Evolutionary conservation across 1,140 invertebrate species (phyloP).

Genomic region (Cydia strobilella): DNA sequence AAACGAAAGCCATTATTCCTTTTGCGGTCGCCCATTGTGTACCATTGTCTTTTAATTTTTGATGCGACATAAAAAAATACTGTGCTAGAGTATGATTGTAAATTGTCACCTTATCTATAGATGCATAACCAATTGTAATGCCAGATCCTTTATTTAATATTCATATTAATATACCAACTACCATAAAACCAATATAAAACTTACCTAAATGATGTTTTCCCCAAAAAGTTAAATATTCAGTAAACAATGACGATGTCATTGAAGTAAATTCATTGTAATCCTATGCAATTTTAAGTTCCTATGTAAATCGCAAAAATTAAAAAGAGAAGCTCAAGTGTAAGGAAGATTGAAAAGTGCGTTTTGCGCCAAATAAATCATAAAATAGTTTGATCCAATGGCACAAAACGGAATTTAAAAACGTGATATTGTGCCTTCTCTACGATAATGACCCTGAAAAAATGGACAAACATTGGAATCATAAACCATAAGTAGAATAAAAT

Average conservation of each 20-base stretch:
- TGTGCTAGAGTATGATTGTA: too few species aligned
- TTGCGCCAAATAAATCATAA: background rate
- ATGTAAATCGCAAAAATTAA: background rate
- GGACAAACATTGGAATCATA: background rate
- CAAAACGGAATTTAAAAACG: slow-evolving; percentile 7
- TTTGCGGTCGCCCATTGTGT: too few species aligned
- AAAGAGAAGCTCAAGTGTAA: slow-evolving; percentile 12
- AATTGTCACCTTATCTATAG: too few species aligned
- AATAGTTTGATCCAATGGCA: background rate
- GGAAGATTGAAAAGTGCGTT: slow-evolving; percentile 8
- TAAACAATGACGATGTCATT: background rate
- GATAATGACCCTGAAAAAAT: slow-evolving; percentile 26
- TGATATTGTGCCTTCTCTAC: slow-evolving; percentile 29
- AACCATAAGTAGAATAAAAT: slow-evolving; percentile 4
- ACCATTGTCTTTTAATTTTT: too few species aligned
- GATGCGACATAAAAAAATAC: too few species aligned
- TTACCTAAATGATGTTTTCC: too few species aligned
- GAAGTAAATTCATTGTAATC: background rate
- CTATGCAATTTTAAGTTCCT: background rate
- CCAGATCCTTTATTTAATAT: too few species aligned
- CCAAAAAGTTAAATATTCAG: background rate
- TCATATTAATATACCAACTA: too few species aligned
- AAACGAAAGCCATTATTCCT: too few species aligned
- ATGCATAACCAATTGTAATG: too few species aligned
- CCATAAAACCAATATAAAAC: too few species aligned